Conservation (phyloP, 2,888 invertebrate species). For the Drosophila percnosoma region DNA sequence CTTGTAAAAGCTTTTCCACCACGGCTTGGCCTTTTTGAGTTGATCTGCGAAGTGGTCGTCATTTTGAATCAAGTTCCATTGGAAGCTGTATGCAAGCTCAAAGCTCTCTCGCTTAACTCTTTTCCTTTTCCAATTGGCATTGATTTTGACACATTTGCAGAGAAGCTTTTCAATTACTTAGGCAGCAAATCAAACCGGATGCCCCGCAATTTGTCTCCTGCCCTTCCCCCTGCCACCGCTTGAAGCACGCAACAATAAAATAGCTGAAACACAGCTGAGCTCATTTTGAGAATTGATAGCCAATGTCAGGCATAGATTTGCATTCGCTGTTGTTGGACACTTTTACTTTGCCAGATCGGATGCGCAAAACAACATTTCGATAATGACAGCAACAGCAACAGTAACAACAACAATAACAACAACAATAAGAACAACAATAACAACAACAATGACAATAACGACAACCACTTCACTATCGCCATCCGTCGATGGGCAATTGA, state of each 20-base stretch:
- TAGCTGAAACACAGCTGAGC: conserved; percentile 5
- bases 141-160: conserved; percentile 25
- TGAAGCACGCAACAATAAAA: conserved; percentile 2
- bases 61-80: conserved; percentile 1
- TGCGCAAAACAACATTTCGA: conserved; percentile 6
- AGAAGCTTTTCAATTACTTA: conserved; percentile 28
- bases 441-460: neutral
- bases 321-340: conserved; percentile 1
- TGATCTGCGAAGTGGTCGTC: neutral
- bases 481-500: conserved; percentile 35
- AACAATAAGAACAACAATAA: neutral
- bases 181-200: conserved; percentile 18
- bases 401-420: neutral
- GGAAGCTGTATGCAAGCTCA: neutral
- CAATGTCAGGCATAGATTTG: conserved; percentile 26
- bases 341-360: conserved; percentile 23
- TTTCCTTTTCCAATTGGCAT: conserved; percentile 7
- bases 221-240: no score
- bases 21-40: neutral
- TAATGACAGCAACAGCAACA: neutral
- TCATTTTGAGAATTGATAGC: conserved; percentile 15
- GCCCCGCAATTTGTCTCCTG: neutral
- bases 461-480: conserved; percentile 26
- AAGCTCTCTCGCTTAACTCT: neutral
- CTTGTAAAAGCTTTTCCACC: neutral